Evolutionary conservation across 2,888 invertebrate genomes (phyloP).

Genomic region (Cryptus armator): DNA sequence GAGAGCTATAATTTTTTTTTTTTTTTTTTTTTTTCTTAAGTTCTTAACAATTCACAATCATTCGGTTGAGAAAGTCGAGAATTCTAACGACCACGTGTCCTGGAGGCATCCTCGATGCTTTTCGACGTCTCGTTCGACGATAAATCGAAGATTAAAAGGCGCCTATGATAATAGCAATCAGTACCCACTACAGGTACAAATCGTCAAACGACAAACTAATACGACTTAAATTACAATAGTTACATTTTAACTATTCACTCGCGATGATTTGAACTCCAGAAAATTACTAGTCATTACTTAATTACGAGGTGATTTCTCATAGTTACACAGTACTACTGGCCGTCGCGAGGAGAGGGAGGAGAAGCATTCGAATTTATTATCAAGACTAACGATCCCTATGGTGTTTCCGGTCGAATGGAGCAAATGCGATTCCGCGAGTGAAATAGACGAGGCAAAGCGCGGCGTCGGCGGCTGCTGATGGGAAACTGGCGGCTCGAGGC

Average conservation of each 20-base stretch:
- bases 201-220: conserved; percentile 49
- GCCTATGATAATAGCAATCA: conserved; percentile 6
- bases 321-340: neutral
- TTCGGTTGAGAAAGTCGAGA: conserved; percentile 53
- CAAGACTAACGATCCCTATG: conserved; percentile 24
- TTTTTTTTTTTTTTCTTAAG: neutral
- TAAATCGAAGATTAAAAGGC: conserved; percentile 29
- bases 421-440: conserved; percentile 15
- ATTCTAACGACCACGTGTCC: conserved; percentile 57
- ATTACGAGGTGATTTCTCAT: conserved; percentile 23
- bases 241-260: conserved; percentile 27
- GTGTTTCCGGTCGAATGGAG: conserved; percentile 54
- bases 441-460: conserved; percentile 16
- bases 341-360: neutral
- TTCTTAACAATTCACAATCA: conserved; percentile 21
- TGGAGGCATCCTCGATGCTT: conserved; percentile 28
- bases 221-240: conserved; percentile 50
- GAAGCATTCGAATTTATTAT: conserved; percentile 23
- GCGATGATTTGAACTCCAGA: conserved; percentile 8
- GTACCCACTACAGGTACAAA: conserved; percentile 2
- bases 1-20: conserved; percentile 49
- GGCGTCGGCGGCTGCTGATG: conserved; percentile 32
- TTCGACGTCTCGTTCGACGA: conserved; percentile 41
- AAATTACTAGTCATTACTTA: conserved; percentile 25
- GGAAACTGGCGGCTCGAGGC: conserved; percentile 59